Base-by-base conservation (phyloP, 2,888 invertebrate genomes). In the Habrosyne pyritoides region DNA sequence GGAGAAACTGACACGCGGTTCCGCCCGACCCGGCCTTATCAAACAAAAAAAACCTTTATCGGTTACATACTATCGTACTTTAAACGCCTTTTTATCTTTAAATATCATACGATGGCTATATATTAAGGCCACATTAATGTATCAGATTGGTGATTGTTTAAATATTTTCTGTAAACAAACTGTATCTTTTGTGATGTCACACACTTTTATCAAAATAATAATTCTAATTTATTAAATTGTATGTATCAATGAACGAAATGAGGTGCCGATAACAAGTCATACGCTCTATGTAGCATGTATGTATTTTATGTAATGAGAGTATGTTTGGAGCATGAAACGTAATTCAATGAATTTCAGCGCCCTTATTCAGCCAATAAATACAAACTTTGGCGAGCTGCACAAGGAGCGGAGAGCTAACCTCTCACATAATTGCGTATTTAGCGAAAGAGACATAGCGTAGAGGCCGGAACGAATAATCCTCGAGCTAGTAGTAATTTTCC, bases 51-150 rank as follows among this genome's bases (percentile, higher is more conserved):
- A 62, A 66, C 53, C 56, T 58, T 69, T 74, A 72, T 74, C 74
- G 64, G 67, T 67, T 70, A 71, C 56, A 54, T 53, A 57, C 63
- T 77, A 78, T 77, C 77, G 55, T 69, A 72, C 53, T 73, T 71
- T 68, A 71, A 71, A 74, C 63, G 64, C 21, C 60, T 64, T 72
- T 67, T 74, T 75, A 76, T 75, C 71, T 55, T 53, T 54, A 42
- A 55, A 64, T 66, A 75, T 79, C 71, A 66, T 67, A 62, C 55
- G 69, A 71, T 65, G 58, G 56, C 54, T 58, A 66, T 68, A 68
- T 69, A 66, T 71, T 62, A 61, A 28, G 61, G 50, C 54, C 60
- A 62, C 55, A 60, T 71, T 65, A 61, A 64, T 66, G 57, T 61
- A 67, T 69, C 55, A 53, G 53, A 55, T 54, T 53, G 47, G 52